phyloP scores from a whole-genome alignment of 2,888 invertebrate species.

The Actias luna region DNA sequence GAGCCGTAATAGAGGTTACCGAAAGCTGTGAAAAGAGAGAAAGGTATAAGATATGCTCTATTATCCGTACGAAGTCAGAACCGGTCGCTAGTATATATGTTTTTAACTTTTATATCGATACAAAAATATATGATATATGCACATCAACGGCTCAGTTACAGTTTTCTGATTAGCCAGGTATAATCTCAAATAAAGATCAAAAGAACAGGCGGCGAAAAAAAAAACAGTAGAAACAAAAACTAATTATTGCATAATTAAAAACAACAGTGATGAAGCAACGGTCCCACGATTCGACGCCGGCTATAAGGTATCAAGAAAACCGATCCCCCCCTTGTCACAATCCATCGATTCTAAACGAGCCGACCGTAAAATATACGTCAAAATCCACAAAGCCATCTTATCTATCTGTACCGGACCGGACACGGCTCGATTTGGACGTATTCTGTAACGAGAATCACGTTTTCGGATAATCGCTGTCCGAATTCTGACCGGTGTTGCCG shows the following conservation, averaged over 20 bases:
- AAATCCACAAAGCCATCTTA: constrained; percentile 64
- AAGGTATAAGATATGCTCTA: no score
- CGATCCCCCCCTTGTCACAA: constrained; percentile 73
- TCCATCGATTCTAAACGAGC: constrained; percentile 62
- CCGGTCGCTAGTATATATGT: no score
- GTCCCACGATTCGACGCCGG: constrained; percentile 49
- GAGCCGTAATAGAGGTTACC: no score
- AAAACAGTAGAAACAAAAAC: neutral
- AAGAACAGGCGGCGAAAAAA: no score
- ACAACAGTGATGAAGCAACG: constrained; percentile 33
- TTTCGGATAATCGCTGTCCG: constrained; percentile 14
- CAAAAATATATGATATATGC: no score
- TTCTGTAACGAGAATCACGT: constrained; percentile 30
- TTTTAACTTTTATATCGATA: no score
- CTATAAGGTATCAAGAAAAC: constrained; percentile 66
- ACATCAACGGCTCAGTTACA: no score
- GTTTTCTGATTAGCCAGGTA: no score
- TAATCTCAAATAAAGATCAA: no score
- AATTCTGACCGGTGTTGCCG: constrained; percentile 17
- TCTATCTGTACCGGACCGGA: constrained; percentile 48
- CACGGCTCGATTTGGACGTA: constrained; percentile 44
- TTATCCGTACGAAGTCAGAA: no score
- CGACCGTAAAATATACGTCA: constrained; percentile 78
- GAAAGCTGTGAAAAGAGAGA: no score
- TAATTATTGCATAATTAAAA: neutral